Percentiles rank a stretch among this genome's conserved stretches.
Conservation (phyloP, 2,888 invertebrate species). For the Sclerodermus sp. region DNA sequence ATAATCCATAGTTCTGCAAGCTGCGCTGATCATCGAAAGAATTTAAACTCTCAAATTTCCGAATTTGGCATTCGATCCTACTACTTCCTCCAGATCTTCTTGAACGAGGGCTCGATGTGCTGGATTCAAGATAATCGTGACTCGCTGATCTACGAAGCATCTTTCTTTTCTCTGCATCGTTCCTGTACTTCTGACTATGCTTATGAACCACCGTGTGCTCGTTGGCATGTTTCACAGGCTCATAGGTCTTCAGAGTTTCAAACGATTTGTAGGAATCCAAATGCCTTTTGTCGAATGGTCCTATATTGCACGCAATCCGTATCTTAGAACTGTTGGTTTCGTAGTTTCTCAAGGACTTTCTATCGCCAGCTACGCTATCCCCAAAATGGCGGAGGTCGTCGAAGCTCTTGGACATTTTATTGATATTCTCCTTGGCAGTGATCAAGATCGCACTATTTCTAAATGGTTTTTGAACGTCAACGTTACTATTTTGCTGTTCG, state of each 20-base stretch:
- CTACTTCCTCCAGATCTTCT: slow-evolving; percentile 32
- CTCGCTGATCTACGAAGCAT: slow-evolving; percentile 46
- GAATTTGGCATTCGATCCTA: slow-evolving; percentile 45
- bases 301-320: too few relatives aligned
- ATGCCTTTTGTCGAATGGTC: neutral
- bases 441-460: slow-evolving; percentile 3
- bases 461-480: slow-evolving; percentile 18
- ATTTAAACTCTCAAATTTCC: slow-evolving; percentile 52
- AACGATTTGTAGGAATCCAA: neutral
- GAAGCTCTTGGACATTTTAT: slow-evolving; percentile 21
- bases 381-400: slow-evolving; percentile 15
- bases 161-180: slow-evolving; percentile 43
- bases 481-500: too few relatives aligned
- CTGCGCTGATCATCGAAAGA: slow-evolving; percentile 47
- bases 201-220: slow-evolving; percentile 24
- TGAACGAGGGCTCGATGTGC: slow-evolving; percentile 35
- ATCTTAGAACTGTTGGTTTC: neutral
- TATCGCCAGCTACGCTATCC: slow-evolving; percentile 12
- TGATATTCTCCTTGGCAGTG: slow-evolving; percentile 5
- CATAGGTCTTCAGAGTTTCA: slow-evolving; percentile 6
- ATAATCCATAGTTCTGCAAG: slow-evolving; percentile 32
- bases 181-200: slow-evolving; percentile 33
- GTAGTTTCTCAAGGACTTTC: slow-evolving; percentile 18
- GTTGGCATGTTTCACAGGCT: slow-evolving; percentile 17
- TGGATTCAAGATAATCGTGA: slow-evolving; percentile 46